Base-by-base conservation (phyloP, 2,797 vertebrate genomes). In the Phylloscopus collybita region DNA sequence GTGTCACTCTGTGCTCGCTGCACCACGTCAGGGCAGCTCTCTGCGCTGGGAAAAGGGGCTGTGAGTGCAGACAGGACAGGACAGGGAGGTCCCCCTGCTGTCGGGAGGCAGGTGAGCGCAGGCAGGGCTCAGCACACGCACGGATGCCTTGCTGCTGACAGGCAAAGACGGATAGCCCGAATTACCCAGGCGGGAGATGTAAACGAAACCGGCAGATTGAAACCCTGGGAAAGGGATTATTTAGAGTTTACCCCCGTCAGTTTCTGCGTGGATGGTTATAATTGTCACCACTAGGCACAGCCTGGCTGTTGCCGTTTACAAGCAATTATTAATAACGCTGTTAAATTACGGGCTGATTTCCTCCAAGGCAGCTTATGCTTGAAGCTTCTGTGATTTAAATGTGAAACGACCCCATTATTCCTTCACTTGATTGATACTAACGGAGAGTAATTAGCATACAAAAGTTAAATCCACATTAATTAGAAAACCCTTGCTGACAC, bases 371-470 rank as follows among this genome's bases (percentile, higher is more conserved):
- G 60, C 17, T 92, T 92, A 70, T 65, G 91, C 82, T 92, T 81
- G 86, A 93, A 91, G 86, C 45, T 84, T 90, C 91, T 95, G 86
- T 95, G 73, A 94, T 94, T 96, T 93, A 94, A 93, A 88, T 40
- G 83, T 73, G 70, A 81, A 96, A 95, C 61, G 67, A 93, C 70
- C 60, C 80, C 42, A 66, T 95, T 88, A 88, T 79, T 90, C n/a
- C 36, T 94, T 78, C 80, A 71, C 80, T 94, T 91, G 84, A 90
- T 76, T 93, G 67, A 86, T 94, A 84, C 47, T 91, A 92, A 89
- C 42, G 84, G 73, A 84, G 78, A 91, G 47, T 93, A 93, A 89
- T 95, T 90, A 96, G 47, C 81, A 65, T 59, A 87, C 38, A 93
- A 75, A 93, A 88, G 45, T 84, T 85, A 93, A 94, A 78, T 65